Evolutionary conservation across 2,113 vertebrate species (phyloP).

Genomic region (Corythaeola cristata): DNA sequence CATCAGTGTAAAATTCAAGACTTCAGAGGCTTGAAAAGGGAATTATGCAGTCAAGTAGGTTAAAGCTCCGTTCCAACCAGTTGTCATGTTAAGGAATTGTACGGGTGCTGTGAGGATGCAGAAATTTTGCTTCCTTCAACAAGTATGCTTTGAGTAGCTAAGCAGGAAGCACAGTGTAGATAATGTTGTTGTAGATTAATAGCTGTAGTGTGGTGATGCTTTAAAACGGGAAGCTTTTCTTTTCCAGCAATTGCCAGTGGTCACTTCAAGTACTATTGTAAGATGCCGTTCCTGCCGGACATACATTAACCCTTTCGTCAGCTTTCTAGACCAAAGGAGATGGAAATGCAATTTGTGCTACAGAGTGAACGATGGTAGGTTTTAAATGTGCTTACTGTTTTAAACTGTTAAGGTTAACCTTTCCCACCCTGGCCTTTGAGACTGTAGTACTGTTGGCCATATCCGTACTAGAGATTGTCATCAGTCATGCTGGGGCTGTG

Average conservation of each 20-base stretch:
- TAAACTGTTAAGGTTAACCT: not conserved
- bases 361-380: conserved; percentile 93
- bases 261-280: conserved; percentile 96
- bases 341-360: conserved; percentile 99
- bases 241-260: conserved; percentile 92
- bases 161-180: not conserved
- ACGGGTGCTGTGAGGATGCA: not conserved
- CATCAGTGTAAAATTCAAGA: not conserved
- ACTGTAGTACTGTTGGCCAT: not conserved
- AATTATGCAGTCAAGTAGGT: not conserved
- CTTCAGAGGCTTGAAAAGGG: not conserved
- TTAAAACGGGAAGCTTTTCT: conserved; percentile 14
- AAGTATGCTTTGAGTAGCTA: not conserved
- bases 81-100: not conserved
- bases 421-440: not conserved
- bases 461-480: not conserved
- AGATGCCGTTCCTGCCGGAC: conserved; percentile 96
- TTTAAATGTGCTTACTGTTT: not conserved
- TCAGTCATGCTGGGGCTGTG: not conserved
- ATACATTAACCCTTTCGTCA: conserved; percentile 96
- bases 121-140: not conserved
- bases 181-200: not conserved
- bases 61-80: not conserved
- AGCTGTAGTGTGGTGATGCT: not conserved
- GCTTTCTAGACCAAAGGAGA: conserved; percentile 92